These are phyloP conservation scores for Eurystomus glaucurus DNA, from an alignment of 2,797 vertebrate species.

Conservation along the genomic window DNA sequence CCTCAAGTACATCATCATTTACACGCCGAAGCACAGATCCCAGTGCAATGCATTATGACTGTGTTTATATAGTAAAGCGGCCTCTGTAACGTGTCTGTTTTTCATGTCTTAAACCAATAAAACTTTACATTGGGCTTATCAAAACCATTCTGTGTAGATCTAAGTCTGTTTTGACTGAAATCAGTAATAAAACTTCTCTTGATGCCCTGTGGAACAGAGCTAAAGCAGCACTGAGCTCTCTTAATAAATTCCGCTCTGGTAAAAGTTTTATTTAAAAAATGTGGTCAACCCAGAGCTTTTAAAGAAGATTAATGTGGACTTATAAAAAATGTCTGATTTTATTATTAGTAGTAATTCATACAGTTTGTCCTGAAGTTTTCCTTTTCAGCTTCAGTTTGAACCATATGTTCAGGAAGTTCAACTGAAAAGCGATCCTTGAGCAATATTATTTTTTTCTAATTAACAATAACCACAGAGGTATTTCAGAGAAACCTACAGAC, in stretches of 20 bases:
- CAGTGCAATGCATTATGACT: background rate
- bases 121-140: slow-evolving; percentile 64
- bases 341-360: slow-evolving; percentile 77
- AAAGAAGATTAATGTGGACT: slow-evolving; percentile 73
- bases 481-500: slow-evolving; percentile 43
- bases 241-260: slow-evolving; percentile 67
- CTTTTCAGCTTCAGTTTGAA: slow-evolving; percentile 76
- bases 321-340: slow-evolving; percentile 74
- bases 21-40: background rate
- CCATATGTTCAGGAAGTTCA: slow-evolving; percentile 82
- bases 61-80: slow-evolving; percentile 35
- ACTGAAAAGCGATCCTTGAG: slow-evolving; percentile 72
- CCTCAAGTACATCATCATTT: background rate
- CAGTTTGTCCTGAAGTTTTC: slow-evolving; percentile 77
- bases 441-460: slow-evolving; percentile 78
- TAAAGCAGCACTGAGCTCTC: slow-evolving; percentile 47
- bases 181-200: slow-evolving; percentile 64
- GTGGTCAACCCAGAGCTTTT: slow-evolving; percentile 59
- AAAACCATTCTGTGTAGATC: slow-evolving; percentile 68
- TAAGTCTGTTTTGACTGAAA: slow-evolving; percentile 65
- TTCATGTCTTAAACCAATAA: slow-evolving; percentile 74
- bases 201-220: slow-evolving; percentile 37
- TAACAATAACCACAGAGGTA: slow-evolving; percentile 70
- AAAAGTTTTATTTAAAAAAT: slow-evolving; percentile 73
- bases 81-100: slow-evolving; percentile 52